Evolutionary conservation across 2,888 invertebrate species (phyloP).

Genomic region (Thumatha senex): DNA sequence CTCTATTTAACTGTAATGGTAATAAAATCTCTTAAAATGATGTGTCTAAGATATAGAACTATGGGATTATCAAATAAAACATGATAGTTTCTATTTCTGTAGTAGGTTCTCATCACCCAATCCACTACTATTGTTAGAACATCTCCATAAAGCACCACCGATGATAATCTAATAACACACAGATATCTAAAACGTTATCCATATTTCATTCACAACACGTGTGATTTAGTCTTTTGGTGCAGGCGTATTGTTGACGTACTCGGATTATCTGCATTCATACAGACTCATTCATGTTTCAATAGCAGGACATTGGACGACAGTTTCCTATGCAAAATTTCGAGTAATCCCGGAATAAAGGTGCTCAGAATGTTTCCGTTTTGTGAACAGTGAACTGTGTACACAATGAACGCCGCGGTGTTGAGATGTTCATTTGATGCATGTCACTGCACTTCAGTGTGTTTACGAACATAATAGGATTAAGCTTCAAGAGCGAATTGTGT

Average conservation of each 20-base stretch:
- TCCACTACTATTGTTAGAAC: conserved; percentile 1
- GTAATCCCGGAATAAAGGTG: conserved; percentile 80
- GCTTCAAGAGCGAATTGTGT: conserved; percentile 58
- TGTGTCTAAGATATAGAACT: too few species aligned
- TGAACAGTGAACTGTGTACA: conserved; percentile 40
- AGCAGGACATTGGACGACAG: conserved; percentile 69
- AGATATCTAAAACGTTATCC: conserved; percentile 61
- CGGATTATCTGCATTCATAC: conserved; percentile 61
- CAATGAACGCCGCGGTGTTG: conserved; percentile 49
- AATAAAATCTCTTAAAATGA: too few species aligned
- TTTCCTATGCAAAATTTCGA: conserved; percentile 80
- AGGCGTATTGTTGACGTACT: conserved; percentile 57
- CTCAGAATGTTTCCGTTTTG: conserved; percentile 64
- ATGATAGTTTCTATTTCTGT: too few species aligned
- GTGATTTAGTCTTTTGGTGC: conserved; percentile 65
- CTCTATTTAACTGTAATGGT: too few species aligned
- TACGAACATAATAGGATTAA: conserved; percentile 78
- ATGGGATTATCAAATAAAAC: too few species aligned
- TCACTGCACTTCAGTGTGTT: conserved; percentile 64
- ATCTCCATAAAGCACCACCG: conserved; percentile 38
- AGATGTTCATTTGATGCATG: conserved; percentile 75
- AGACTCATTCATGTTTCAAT: conserved; percentile 57
- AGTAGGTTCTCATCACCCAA: not conserved
- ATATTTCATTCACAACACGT: conserved; percentile 72
- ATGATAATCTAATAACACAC: conserved; percentile 58